Conservation (phyloP, 2,888 invertebrate genomes). For the Alentia gelatinosa region DNA sequence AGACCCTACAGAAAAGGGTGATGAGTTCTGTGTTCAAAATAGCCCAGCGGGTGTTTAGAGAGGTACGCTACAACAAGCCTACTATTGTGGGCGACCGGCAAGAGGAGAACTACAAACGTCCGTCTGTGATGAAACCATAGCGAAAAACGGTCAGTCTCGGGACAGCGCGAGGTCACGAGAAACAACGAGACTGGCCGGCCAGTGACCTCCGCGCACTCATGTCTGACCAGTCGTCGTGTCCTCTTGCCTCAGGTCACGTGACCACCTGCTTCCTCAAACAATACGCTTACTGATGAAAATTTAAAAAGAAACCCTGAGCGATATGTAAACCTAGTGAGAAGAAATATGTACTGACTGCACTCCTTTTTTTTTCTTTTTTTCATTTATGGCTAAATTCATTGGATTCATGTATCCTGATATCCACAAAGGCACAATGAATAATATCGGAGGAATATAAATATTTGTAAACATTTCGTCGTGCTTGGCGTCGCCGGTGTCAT, state of each 20-base stretch:
- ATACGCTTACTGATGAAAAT: not conserved
- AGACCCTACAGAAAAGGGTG: not conserved
- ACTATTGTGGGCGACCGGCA: not conserved
- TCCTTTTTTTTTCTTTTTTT: no score
- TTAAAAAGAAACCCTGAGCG: no score
- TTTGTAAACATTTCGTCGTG: not conserved
- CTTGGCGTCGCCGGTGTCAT: no score
- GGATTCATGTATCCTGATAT: not conserved
- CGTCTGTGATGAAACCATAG: not conserved
- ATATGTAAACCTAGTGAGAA: no score
- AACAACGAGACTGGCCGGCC: not conserved
- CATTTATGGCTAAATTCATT: not conserved
- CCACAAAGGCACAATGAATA: not conserved
- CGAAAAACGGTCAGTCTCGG: not conserved
- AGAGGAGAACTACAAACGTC: not conserved
- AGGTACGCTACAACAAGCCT: not conserved
- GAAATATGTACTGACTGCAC: no score
- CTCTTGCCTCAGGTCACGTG: not conserved
- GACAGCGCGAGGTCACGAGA: not conserved
- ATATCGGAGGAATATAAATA: not conserved
- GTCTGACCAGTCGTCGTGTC: not conserved
- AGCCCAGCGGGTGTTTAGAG: not conserved
- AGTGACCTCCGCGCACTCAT: not conserved
- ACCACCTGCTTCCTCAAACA: not conserved
- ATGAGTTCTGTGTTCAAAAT: not conserved